Conservation (phyloP, 1,140 invertebrate genomes). For the Drosophila obscura region DNA sequence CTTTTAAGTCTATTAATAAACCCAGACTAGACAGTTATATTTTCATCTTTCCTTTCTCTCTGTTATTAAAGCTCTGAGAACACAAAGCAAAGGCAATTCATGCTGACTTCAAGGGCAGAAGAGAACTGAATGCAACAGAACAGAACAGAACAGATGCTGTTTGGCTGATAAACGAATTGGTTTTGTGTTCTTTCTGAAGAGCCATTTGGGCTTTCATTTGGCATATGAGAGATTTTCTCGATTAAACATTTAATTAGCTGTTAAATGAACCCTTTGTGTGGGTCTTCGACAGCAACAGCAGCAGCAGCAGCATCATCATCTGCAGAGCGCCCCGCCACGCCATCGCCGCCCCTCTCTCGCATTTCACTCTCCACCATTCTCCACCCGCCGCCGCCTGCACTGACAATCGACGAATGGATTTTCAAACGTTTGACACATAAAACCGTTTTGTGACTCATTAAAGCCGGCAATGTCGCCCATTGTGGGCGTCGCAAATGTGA, state of each 20-base stretch:
- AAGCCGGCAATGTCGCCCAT: conserved; percentile 41
- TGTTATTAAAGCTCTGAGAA: background rate
- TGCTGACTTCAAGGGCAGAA: background rate
- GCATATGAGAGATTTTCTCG: conserved; percentile 41
- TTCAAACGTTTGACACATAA: conserved; percentile 80
- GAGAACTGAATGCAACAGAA: too few species aligned
- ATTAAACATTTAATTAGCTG: conserved; percentile 74
- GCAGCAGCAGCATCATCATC: conserved; percentile 16
- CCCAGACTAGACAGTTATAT: too few species aligned
- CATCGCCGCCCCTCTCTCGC: conserved; percentile 9
- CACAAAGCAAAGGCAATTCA: background rate
- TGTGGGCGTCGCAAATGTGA: conserved; percentile 52
- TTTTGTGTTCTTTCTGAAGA: conserved; percentile 4
- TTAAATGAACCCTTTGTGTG: conserved; percentile 62
- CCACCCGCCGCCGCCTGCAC: conserved; percentile 6
- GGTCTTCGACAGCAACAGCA: background rate
- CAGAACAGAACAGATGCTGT: background rate
- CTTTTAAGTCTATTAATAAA: too few species aligned
- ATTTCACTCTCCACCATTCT: background rate
- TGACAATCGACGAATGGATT: conserved; percentile 53
- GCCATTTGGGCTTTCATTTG: conserved; percentile 28
- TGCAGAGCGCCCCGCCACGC: background rate
- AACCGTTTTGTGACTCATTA: conserved; percentile 77
- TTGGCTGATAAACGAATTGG: conserved; percentile 9
- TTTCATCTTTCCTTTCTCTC: too few species aligned